Evolutionary conservation across 2,888 invertebrate species (phyloP).

Genomic region (Tachina grossa): DNA sequence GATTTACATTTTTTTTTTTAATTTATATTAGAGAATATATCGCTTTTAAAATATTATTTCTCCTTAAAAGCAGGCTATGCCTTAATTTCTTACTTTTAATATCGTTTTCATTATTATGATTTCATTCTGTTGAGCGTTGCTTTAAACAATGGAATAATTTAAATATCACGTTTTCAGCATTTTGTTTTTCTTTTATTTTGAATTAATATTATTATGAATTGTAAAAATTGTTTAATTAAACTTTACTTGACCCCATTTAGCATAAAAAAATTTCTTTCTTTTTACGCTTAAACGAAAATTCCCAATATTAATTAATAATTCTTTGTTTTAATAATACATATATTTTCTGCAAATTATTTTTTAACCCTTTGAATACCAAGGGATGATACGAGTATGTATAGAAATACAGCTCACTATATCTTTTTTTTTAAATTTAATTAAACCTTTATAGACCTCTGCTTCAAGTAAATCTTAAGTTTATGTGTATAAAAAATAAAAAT

Average conservation of each 20-base stretch:
- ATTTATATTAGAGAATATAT: too few species aligned
- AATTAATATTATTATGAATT: conserved; percentile 1
- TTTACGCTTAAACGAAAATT: conserved; percentile 1
- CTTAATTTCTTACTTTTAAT: conserved; percentile 2
- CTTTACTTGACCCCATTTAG: conserved; percentile 49
- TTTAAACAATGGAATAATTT: background rate
- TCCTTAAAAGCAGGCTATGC: too few species aligned
- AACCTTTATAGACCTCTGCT: too few species aligned
- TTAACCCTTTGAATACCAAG: background rate
- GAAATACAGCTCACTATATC: too few species aligned
- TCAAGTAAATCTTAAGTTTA: too few species aligned
- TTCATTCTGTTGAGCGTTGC: background rate
- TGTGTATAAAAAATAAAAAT: too few species aligned
- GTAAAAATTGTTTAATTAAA: conserved; percentile 56
- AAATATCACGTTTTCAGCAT: conserved; percentile 10
- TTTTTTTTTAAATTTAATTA: too few species aligned
- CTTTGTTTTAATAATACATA: conserved; percentile 7
- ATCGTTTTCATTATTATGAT: background rate
- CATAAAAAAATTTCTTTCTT: background rate
- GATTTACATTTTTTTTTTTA: too few species aligned
- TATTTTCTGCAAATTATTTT: background rate
- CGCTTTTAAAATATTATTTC: too few species aligned
- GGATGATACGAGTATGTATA: background rate
- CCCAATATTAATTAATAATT: conserved; percentile 36
- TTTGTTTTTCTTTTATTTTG: background rate